These are phyloP conservation scores for Neodiprion lecontei DNA, from an alignment of 1,140 invertebrate species.

Conservation along the genomic window DNA sequence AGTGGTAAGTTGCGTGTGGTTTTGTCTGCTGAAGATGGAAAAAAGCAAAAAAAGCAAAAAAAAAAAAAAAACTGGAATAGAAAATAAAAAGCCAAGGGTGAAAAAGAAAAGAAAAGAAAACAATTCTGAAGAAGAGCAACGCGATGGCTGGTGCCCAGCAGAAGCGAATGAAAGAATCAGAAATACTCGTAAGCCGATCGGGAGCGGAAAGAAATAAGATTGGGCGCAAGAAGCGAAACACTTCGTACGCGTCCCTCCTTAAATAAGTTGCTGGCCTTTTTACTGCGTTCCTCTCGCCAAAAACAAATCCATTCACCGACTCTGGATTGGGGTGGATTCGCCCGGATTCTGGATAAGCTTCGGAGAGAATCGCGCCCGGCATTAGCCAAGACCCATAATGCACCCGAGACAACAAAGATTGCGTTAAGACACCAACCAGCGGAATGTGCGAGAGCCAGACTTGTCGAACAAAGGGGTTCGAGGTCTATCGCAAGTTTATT, in stretches of 20 bases:
- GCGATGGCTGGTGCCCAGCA: neutral
- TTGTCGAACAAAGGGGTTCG: too few species aligned
- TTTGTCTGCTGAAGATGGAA: neutral
- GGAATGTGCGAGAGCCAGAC: too few species aligned
- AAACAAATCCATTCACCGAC: constrained; percentile 34
- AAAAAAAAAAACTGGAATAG: neutral
- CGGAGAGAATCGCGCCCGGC: neutral
- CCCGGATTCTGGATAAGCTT: neutral
- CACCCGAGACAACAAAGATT: constrained; percentile 4
- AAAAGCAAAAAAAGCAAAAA: neutral
- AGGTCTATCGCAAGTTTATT: neutral
- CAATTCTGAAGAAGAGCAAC: neutral
- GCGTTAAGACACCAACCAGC: neutral
- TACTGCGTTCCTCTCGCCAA: constrained; percentile 33
- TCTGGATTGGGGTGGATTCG: neutral
- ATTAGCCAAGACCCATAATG: neutral
- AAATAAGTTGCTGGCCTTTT: constrained; percentile 31
- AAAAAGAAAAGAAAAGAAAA: neutral
- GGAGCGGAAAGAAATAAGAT: constrained; percentile 12
- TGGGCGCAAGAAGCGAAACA: constrained; percentile 15
- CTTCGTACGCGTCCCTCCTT: constrained; percentile 22
- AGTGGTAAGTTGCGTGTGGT: neutral
- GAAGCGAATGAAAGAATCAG: constrained; percentile 9
- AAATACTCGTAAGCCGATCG: constrained; percentile 7
- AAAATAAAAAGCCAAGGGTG: neutral